phyloP scores from a whole-genome alignment of 2,797 vertebrate genomes.

The Limosa lapponica region DNA sequence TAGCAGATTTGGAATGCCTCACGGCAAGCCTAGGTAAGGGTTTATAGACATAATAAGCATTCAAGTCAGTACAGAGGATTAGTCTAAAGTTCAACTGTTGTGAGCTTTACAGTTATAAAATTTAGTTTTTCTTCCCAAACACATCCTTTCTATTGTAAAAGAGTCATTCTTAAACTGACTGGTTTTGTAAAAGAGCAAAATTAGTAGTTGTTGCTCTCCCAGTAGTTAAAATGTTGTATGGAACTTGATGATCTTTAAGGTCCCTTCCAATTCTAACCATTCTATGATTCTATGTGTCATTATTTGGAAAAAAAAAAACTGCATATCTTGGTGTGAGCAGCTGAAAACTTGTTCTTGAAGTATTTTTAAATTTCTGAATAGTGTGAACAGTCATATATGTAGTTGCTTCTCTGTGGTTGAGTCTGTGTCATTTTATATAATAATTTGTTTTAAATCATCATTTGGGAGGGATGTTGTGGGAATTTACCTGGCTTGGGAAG shows the following conservation, averaged over 20 bases:
- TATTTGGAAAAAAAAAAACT: background rate
- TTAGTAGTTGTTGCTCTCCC: background rate
- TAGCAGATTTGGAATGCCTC: conserved; percentile 86
- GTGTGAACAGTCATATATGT: background rate
- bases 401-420: background rate
- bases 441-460: background rate
- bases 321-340: background rate
- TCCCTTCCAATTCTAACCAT: no score
- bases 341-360: background rate
- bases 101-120: background rate
- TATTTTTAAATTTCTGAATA: background rate
- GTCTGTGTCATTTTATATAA: background rate
- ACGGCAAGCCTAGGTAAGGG: conserved; percentile 86
- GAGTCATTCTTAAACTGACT: background rate
- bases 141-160: background rate
- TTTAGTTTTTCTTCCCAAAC: background rate
- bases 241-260: no score
- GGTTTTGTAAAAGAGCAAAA: background rate
- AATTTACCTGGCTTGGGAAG: background rate
- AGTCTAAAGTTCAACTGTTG: background rate
- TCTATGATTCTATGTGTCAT: no score
- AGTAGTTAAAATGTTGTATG: background rate
- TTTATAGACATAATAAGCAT: background rate
- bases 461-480: background rate
- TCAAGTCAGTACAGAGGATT: background rate